Percentiles rank a stretch among this genome's conserved stretches.
These are phyloP conservation scores for Cinara cedri DNA, from an alignment of 2,888 invertebrate genomes.

Conservation along the genomic window DNA sequence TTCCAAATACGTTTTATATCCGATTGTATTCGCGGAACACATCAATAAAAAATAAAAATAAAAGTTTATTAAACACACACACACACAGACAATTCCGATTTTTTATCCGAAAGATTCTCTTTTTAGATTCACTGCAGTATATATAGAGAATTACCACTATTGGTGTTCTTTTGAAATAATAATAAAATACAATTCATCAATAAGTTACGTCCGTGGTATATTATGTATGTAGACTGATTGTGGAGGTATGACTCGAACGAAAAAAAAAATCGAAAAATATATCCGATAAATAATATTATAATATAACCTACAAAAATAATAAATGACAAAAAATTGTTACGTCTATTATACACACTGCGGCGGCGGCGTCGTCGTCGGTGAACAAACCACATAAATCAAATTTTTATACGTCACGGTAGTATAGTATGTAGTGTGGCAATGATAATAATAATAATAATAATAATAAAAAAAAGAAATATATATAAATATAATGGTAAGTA, in stretches of 20 bases:
- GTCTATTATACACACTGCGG: background rate
- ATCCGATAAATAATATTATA: too few relatives aligned
- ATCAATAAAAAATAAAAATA: background rate
- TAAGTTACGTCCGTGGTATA: background rate
- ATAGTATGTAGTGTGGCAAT: too few relatives aligned
- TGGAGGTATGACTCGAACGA: background rate
- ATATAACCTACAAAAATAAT: background rate
- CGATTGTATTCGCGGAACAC: background rate
- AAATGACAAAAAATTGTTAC: background rate
- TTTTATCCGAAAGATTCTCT: background rate
- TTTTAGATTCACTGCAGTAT: background rate
- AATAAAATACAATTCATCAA: background rate
- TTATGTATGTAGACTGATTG: too few relatives aligned
- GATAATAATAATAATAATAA: too few relatives aligned
- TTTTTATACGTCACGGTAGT: background rate
- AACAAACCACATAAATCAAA: constrained; percentile 25
- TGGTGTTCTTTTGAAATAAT: background rate
- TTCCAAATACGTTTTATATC: background rate
- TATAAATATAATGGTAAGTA: constrained; percentile 4
- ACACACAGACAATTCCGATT: constrained; percentile 1
- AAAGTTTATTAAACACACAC: constrained; percentile 1
- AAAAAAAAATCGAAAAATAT: background rate
- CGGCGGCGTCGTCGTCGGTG: background rate
- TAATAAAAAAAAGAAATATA: too few relatives aligned
- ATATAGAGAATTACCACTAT: background rate